Base-by-base conservation (phyloP, 2,888 invertebrate genomes). In the Acrobasis repandana region DNA sequence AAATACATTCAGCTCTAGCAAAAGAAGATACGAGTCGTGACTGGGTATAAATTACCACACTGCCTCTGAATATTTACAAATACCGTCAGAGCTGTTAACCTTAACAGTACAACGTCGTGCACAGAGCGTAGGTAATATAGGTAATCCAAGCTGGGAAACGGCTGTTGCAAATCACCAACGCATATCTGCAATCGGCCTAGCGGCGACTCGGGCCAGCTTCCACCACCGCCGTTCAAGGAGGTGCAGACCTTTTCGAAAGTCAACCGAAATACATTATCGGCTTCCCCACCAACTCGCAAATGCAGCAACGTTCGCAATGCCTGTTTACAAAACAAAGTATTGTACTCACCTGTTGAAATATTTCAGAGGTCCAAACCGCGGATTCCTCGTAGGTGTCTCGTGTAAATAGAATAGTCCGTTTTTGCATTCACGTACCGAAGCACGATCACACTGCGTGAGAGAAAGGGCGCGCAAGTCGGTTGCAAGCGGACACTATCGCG, bases 391-490 rank as follows among this genome's bases (percentile, higher is more conserved):
- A 72, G 80, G 67, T 79, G 77, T 83, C 80, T 84, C 73, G 82
- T 85, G 80, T 81, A 75, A 84, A 84, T 84, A 86, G 84, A 85
- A 83, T 77, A 85, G 88, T 90, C 90, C 91, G 90, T 88, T 88
- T 90, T 89, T 82, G 89, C 86, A 90, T 88, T 87, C 90, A 91
- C 88, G 88, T 88, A 85, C 85, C 86, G 85, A 81, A 82, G 85
- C 89, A 90, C 90, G 89, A 86, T 82, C 83, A 85, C 89, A 85
- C 85, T 86, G 89, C 88, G 89, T 85, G 89, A 90, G 91, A 91
- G 90, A 90, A 90, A 91, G 90, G 90, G 88, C 85, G 88, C 85
- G 84, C 85, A 81, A 83, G 81, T 87, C 78, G 85, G 82, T 83
- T 77, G 83, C 82, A 77, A 79, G 81, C 79, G 82, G 77, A 77